Conservation (phyloP, 2,113 vertebrate species). For the Sakesphorus luctuosus region DNA sequence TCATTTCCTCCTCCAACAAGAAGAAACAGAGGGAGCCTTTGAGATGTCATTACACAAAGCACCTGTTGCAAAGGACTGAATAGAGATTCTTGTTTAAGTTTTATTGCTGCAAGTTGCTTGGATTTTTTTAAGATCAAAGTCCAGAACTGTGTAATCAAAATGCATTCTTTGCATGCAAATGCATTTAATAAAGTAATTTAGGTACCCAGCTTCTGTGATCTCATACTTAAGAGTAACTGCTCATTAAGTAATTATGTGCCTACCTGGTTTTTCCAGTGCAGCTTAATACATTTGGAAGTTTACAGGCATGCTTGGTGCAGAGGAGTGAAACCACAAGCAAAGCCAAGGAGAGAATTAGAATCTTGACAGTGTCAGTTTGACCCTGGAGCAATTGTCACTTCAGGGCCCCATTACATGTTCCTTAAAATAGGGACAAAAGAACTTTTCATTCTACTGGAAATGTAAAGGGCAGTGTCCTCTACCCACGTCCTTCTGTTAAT, state of each 20-base stretch:
- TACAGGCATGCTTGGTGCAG: neutral
- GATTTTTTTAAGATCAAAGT: neutral
- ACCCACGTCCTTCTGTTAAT: neutral
- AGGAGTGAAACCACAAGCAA: constrained; percentile 15
- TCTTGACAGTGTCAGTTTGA: neutral
- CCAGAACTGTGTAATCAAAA: neutral
- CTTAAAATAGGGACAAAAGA: neutral
- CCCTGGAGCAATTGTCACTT: neutral
- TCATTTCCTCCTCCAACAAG: neutral
- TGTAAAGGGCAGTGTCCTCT: neutral
- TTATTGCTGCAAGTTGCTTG: neutral
- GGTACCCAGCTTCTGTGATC: neutral
- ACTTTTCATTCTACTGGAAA: neutral
- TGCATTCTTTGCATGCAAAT: neutral
- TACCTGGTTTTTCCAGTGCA: constrained; percentile 36
- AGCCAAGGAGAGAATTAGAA: neutral
- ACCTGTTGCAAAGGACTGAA: neutral
- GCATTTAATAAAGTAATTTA: neutral
- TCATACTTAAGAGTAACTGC: neutral
- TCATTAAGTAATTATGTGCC: constrained; percentile 9
- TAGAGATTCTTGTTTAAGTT: neutral
- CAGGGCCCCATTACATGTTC: neutral
- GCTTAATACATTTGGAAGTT: neutral
- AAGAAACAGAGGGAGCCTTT: neutral
- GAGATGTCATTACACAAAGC: neutral